A percentile compares a stretch with the other conserved stretches of the same genome.
Conservation (phyloP, 2,888 invertebrate species). For the Mythimna ferrago region DNA sequence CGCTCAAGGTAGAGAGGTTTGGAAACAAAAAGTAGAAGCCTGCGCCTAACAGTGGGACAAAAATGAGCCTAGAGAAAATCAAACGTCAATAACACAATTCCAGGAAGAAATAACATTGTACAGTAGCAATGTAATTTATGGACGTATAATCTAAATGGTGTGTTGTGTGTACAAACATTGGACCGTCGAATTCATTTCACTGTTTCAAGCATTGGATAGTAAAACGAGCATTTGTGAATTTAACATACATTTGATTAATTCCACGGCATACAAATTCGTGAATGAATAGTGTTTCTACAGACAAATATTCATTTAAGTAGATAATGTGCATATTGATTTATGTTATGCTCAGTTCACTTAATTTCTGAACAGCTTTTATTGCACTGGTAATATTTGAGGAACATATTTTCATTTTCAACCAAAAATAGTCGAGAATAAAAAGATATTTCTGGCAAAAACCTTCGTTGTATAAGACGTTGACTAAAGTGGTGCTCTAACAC, state of each 20-base stretch:
- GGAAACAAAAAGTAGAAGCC: no score
- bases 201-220: slow-evolving; percentile 28
- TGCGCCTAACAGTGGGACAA: no score
- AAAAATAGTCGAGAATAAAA: slow-evolving; percentile 12
- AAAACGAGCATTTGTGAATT: slow-evolving; percentile 28
- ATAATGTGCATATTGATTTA: neutral
- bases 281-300: slow-evolving; percentile 6
- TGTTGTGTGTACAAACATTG: slow-evolving; percentile 42
- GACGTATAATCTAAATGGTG: slow-evolving; percentile 45
- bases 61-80: no score
- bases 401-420: slow-evolving; percentile 14
- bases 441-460: slow-evolving; percentile 27
- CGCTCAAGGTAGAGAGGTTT: no score
- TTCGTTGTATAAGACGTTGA: slow-evolving; percentile 39
- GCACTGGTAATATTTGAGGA: slow-evolving; percentile 1
- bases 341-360: neutral
- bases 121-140: slow-evolving; percentile 28
- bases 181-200: slow-evolving; percentile 36
- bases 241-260: slow-evolving; percentile 31
- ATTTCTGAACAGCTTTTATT: slow-evolving; percentile 1
- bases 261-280: slow-evolving; percentile 14
- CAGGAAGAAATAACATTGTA: slow-evolving; percentile 19
- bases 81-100: neutral
- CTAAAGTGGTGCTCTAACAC: slow-evolving; percentile 47
- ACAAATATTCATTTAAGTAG: neutral